phyloP scores from a whole-genome alignment of 2,113 vertebrate species.

The Danionella cerebrum region DNA sequence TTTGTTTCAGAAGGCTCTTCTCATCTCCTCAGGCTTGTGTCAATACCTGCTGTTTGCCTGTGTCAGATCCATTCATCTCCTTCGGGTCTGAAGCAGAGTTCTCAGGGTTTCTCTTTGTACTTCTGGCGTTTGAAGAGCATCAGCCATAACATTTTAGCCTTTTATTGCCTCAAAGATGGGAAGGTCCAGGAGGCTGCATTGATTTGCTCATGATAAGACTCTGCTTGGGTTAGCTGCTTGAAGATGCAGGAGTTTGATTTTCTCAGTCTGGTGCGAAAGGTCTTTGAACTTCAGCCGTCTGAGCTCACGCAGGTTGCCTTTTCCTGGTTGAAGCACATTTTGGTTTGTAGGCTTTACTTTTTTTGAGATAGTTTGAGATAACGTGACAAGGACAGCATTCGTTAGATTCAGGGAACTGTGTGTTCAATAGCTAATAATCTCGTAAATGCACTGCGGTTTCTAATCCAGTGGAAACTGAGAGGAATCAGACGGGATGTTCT shows the following conservation, averaged over 20 bases:
- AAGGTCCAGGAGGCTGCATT: background rate
- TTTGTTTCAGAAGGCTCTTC: background rate
- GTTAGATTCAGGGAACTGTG: too few relatives aligned
- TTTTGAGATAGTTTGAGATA: too few relatives aligned
- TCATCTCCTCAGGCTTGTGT: background rate
- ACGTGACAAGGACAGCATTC: too few relatives aligned
- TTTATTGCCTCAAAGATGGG: background rate
- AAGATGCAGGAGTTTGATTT: background rate
- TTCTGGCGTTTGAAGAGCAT: background rate
- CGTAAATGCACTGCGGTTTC: too few relatives aligned
- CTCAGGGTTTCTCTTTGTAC: background rate
- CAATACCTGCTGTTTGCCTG: background rate
- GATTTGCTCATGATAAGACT: background rate
- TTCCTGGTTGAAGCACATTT: too few relatives aligned
- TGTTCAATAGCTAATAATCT: too few relatives aligned
- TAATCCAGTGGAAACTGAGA: background rate
- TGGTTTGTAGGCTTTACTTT: too few relatives aligned
- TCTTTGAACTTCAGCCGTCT: background rate
- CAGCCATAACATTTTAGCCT: background rate
- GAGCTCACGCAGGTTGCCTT: too few relatives aligned
- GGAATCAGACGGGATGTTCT: too few relatives aligned
- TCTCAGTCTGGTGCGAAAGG: background rate
- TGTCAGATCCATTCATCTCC: conserved; percentile 20
- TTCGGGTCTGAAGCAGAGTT: conserved; percentile 14
- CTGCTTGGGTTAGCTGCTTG: background rate